Evolutionary conservation across 2,797 vertebrate species (phyloP).

Genomic region (Muscicapa striata): DNA sequence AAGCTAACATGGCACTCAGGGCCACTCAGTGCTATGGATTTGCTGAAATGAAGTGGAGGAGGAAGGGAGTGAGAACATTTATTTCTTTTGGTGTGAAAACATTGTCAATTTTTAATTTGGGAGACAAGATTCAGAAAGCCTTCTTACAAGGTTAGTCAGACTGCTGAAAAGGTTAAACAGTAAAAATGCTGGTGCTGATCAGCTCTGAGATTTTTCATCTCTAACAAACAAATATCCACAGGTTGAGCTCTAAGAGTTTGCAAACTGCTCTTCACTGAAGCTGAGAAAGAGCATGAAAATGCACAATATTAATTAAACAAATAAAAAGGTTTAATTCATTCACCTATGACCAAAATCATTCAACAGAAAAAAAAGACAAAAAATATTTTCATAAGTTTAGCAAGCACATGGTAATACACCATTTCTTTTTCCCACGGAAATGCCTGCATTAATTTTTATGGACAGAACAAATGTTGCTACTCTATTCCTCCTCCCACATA

Average conservation of each 20-base stretch:
- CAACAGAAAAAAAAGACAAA: not conserved
- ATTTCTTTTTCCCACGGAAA: conserved; percentile 8
- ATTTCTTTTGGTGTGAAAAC: conserved; percentile 2
- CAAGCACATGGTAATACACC: not conserved
- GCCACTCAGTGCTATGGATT: not conserved
- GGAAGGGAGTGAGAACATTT: not conserved
- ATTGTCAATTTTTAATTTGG: not conserved
- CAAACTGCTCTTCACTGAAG: not conserved
- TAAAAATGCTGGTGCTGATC: not conserved
- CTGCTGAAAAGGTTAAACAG: not conserved
- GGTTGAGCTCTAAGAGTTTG: not conserved
- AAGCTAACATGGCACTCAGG: conserved; percentile 22
- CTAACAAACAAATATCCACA: not conserved
- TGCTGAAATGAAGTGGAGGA: not conserved
- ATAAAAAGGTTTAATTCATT: not conserved
- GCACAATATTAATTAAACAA: not conserved
- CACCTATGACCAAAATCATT: not conserved
- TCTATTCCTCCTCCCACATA: not conserved
- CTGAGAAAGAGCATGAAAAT: conserved; percentile 5
- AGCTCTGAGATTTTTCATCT: not conserved
- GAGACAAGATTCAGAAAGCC: not conserved
- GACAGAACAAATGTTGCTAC: not conserved
- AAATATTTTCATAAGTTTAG: not conserved
- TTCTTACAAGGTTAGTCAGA: not conserved
- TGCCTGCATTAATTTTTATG: conserved; percentile 2